A percentile compares a stretch with the other conserved stretches of the same genome.
Evolutionary conservation across 2,888 invertebrate species (phyloP).

Genomic region (Theodoxus fluviatilis): DNA sequence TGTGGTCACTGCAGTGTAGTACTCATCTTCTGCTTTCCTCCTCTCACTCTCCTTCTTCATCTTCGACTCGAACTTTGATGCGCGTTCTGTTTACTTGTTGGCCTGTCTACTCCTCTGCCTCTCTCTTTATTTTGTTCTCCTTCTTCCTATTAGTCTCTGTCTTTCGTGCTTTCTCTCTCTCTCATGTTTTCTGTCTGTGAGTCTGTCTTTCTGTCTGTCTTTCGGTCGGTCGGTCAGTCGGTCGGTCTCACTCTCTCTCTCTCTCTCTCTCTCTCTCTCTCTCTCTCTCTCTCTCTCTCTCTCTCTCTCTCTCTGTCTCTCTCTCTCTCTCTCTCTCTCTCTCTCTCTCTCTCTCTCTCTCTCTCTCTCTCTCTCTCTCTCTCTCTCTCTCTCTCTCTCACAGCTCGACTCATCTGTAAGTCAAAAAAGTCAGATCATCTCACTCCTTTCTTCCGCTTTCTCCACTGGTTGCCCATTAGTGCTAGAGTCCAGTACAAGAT

Average conservation of each 20-base stretch:
- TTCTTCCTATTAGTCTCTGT: not conserved
- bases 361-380: conserved; percentile 3
- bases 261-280: conserved; percentile 15
- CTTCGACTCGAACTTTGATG: too few species aligned
- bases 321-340: not conserved
- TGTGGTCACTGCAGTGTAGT: not conserved
- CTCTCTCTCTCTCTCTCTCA: too few species aligned
- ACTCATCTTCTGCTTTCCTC: not conserved
- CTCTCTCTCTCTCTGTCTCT: not conserved
- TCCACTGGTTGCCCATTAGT: conserved; percentile 16
- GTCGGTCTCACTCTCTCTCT: conserved; percentile 8
- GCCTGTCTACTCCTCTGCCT: too few species aligned
- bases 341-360: not conserved
- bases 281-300: not conserved
- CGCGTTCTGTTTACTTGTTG: too few species aligned
- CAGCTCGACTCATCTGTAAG: too few species aligned
- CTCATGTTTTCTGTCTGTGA: not conserved
- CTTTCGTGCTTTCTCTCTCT: not conserved
- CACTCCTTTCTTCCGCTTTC: too few species aligned
- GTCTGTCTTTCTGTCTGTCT: not conserved
- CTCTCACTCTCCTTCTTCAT: not conserved
- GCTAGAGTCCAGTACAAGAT: too few species aligned
- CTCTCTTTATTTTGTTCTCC: not conserved
- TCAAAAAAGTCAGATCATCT: too few species aligned
- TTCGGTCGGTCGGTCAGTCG: not conserved